These are phyloP conservation scores for Oxystoma pomonae DNA, from an alignment of 2,888 invertebrate genomes.

Conservation along the genomic window DNA sequence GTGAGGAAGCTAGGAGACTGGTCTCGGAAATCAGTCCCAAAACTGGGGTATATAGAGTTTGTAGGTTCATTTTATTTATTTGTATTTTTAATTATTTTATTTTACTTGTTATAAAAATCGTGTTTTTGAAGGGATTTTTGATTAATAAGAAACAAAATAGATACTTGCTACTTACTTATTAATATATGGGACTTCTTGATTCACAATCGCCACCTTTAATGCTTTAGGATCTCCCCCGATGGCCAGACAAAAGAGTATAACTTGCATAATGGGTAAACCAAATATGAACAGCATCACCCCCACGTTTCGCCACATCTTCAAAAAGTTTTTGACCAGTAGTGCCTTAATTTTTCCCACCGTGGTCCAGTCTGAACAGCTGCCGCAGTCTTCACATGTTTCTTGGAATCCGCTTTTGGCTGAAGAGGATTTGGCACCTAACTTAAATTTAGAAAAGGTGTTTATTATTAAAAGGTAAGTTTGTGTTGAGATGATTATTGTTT, in stretches of 20 bases:
- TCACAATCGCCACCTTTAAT: slow-evolving; percentile 74
- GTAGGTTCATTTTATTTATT: no score
- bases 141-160: no score
- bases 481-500: no score
- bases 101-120: no score
- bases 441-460: no score
- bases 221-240: slow-evolving; percentile 85
- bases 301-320: slow-evolving; percentile 88
- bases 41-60: no score
- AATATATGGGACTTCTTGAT: slow-evolving; percentile 55
- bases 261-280: slow-evolving; percentile 87
- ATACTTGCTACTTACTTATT: slow-evolving; percentile 30
- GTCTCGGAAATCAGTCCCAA: no score
- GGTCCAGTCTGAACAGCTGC: slow-evolving; percentile 61
- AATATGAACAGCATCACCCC: slow-evolving; percentile 93
- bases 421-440: no score
- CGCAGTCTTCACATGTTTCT: slow-evolving; percentile 53
- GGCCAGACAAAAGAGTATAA: slow-evolving; percentile 88
- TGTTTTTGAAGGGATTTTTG: no score
- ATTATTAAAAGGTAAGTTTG: no score
- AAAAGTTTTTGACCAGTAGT: slow-evolving; percentile 81
- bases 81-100: no score
- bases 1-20: no score
- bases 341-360: slow-evolving; percentile 82
- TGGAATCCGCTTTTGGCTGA: slow-evolving; percentile 42